Evolutionary conservation across 2,797 vertebrate genomes (phyloP).

Genomic region (Anisognathus igniventris): DNA sequence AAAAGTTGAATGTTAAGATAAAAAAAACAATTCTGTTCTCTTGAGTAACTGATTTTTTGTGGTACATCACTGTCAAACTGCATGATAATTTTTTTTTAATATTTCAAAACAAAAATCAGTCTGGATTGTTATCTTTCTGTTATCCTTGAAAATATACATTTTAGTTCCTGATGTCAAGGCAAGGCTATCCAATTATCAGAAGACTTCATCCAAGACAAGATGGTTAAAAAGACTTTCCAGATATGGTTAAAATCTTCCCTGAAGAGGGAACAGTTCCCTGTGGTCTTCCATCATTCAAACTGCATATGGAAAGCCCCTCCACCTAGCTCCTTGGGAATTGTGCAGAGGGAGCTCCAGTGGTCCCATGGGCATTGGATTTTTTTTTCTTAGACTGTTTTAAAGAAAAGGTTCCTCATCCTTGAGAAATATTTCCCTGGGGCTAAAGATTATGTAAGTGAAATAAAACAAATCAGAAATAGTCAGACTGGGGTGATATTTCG

Average conservation of each 20-base stretch:
- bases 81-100: neutral
- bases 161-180: neutral
- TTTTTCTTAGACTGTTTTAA: neutral
- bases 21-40: neutral
- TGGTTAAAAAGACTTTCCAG: neutral
- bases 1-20: neutral
- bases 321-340: neutral
- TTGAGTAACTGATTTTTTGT: neutral
- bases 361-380: neutral
- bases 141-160: neutral
- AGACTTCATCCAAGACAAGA: neutral
- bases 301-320: neutral
- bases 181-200: neutral
- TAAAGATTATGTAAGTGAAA: neutral
- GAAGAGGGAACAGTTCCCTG: neutral
- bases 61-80: neutral
- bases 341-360: neutral
- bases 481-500: neutral
- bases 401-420: neutral
- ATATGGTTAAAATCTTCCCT: neutral
- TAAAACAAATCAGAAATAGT: slow-evolving; percentile 8
- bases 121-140: neutral
- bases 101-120: neutral
- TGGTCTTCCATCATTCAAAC: neutral
- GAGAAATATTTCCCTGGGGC: neutral